Base-by-base conservation (phyloP, 1,140 invertebrate species). In the Pachypeltis micranthus region DNA sequence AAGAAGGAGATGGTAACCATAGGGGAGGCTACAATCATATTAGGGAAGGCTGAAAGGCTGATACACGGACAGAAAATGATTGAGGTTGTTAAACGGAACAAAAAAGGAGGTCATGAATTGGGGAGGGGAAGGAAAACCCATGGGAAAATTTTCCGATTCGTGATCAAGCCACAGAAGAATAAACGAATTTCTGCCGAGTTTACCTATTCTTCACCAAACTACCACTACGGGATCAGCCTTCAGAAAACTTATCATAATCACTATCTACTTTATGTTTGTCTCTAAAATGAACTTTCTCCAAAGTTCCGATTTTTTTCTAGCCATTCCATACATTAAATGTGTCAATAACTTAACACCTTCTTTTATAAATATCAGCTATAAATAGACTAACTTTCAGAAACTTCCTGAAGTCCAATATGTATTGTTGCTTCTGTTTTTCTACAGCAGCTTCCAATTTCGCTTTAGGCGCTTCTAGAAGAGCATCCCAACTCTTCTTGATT, bases 381-480 rank as follows among this genome's bases (percentile, higher is more conserved):
- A 28, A 54, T 21, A 54, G 24, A 51, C 63, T 63, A 61, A 66
- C 65, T 21, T n/a, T 65, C 1, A 67, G 44, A 44, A 67, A 67
- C 3, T 14, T 12, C 56, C 54, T 47, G 24, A 47, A 65, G 1
- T 67, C 54, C 12, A 44, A 4, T n/a, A 67, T 60, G 56, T 67
- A 67, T 60, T 60, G 7, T 16, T 64, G 56, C 47, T 67, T 67
- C 10, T 59, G 28, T 4, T 44, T 19, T 47, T 67, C 60, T 3
- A 65, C 14, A 29, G 58, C 61, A 23, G 59, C 51, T 29, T 60
- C 56, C 25, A 63, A 67, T 25, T 64, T 65, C 2, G 47, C 54
- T 62, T 58, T 59, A 24, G 62, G 59, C 23, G 54, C 28, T 14
- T 34, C 25, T 1, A 47, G 39, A 14, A 67, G 29, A 26, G 31